A percentile compares a stretch with the other conserved stretches of the same genome.
These are phyloP conservation scores for Morus bassanus DNA, from an alignment of 2,797 vertebrate genomes.

Conservation along the genomic window DNA sequence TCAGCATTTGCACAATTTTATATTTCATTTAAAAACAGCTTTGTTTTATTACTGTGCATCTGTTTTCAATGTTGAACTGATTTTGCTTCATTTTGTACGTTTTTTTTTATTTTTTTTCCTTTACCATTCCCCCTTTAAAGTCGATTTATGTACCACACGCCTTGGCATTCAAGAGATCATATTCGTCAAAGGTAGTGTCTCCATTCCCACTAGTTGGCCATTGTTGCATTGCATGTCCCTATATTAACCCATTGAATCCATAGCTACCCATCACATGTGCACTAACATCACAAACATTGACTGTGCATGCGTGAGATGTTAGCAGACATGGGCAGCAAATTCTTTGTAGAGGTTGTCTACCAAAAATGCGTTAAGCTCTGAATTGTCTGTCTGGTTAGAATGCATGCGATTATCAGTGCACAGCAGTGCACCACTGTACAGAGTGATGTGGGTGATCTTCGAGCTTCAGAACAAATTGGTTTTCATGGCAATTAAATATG, in stretches of 20 bases:
- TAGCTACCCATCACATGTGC: slow-evolving; percentile 54
- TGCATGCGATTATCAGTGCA: slow-evolving; percentile 47
- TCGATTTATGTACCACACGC: slow-evolving; percentile 97
- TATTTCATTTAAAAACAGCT: slow-evolving; percentile 32
- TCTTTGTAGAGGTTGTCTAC: not conserved
- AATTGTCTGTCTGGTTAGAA: not conserved
- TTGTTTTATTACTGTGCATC: slow-evolving; percentile 64
- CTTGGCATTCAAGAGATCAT: slow-evolving; percentile 97
- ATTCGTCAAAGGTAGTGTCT: slow-evolving; percentile 95
- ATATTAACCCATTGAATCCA: slow-evolving; percentile 73
- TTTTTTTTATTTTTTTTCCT: slow-evolving; percentile 65
- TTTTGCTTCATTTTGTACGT: slow-evolving; percentile 86
- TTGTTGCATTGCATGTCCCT: slow-evolving; percentile 78
- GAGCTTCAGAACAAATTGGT: not conserved
- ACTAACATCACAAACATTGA: slow-evolving; percentile 76
- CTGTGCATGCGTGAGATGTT: slow-evolving; percentile 71
- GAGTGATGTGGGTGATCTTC: not conserved
- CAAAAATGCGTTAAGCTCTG: not conserved
- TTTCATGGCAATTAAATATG: not conserved
- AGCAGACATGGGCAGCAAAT: not conserved
- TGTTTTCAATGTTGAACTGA: slow-evolving; percentile 77
- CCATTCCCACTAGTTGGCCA: slow-evolving; percentile 72
- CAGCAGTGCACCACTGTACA: not conserved
- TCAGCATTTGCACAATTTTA: slow-evolving; percentile 16
- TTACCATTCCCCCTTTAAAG: slow-evolving; percentile 83